phyloP scores from a whole-genome alignment of 2,888 invertebrate species.

The Tiphia femorata region DNA sequence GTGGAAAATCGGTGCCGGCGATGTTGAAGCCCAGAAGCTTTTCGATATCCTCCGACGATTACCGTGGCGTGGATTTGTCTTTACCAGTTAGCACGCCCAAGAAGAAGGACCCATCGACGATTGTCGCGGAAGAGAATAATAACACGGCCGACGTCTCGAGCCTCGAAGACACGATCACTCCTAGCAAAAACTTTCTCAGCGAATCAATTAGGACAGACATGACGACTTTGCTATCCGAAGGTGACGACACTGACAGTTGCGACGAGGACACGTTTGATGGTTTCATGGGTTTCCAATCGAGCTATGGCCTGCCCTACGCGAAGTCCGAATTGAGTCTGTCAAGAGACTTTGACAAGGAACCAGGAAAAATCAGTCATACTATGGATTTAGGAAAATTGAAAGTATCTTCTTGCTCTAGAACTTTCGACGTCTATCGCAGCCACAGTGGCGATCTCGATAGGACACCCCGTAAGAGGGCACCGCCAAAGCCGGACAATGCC shows the following conservation, averaged over 20 bases:
- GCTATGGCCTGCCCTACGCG: not conserved
- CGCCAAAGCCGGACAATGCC: not conserved
- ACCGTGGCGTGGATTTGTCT: conserved; percentile 55
- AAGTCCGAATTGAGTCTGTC: conserved; percentile 2
- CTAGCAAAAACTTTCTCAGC: conserved; percentile 11
- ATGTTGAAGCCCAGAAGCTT: conserved; percentile 49
- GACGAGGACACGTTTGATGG: conserved; percentile 49
- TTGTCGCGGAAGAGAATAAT: no score
- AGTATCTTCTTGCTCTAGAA: no score
- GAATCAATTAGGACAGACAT: conserved; percentile 39
- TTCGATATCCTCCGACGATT: conserved; percentile 61
- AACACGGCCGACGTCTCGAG: not conserved
- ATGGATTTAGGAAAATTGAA: no score
- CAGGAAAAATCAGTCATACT: not conserved
- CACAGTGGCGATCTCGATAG: no score
- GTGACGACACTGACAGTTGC: conserved; percentile 53
- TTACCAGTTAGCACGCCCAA: conserved; percentile 9
- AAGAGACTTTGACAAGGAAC: no score
- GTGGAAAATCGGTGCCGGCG: conserved; percentile 51
- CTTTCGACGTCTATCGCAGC: no score
- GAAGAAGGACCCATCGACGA: conserved; percentile 1
- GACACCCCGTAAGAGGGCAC: not conserved
- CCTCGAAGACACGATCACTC: conserved; percentile 11
- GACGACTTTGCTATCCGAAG: conserved; percentile 44
- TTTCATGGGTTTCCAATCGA: conserved; percentile 26